These are phyloP conservation scores for Myzus persicae DNA, from an alignment of 1,140 invertebrate species.

Conservation along the genomic window DNA sequence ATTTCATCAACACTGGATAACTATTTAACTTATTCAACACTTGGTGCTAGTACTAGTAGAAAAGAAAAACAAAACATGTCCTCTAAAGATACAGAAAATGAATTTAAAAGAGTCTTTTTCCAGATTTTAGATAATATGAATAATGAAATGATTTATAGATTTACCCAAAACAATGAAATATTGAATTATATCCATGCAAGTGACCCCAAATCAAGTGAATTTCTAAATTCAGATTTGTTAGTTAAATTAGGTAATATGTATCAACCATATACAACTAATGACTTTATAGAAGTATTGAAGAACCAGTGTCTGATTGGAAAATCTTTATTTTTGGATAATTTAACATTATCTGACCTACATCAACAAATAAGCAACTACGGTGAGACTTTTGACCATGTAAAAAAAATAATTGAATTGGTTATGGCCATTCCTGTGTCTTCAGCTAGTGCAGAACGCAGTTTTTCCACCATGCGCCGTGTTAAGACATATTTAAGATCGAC, in stretches of 20 bases:
- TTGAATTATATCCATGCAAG: slow-evolving; percentile 37
- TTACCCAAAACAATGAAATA: slow-evolving; percentile 40
- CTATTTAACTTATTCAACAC: slow-evolving; percentile 45
- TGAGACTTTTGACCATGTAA: too few species aligned
- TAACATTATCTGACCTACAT: too few species aligned
- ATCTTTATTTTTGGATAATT: too few species aligned
- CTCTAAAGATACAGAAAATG: slow-evolving; percentile 32
- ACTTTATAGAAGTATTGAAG: slow-evolving; percentile 40
- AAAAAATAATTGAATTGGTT: too few species aligned
- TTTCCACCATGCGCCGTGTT: too few species aligned
- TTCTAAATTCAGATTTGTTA: slow-evolving; percentile 43
- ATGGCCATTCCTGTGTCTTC: background rate
- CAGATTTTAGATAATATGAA: slow-evolving; percentile 3
- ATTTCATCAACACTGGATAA: slow-evolving; percentile 36
- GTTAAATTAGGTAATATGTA: background rate
- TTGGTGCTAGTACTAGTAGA: slow-evolving; percentile 22
- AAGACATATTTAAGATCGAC: too few species aligned
- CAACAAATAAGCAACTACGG: slow-evolving; percentile 17
- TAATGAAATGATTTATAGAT: slow-evolving; percentile 44
- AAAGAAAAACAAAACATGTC: slow-evolving; percentile 25
- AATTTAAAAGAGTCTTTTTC: slow-evolving; percentile 34
- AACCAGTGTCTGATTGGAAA: too few species aligned
- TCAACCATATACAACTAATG: slow-evolving; percentile 27
- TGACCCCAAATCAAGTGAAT: slow-evolving; percentile 42
- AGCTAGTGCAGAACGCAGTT: too few species aligned